Base-by-base conservation (phyloP, 2,797 vertebrate genomes). In the Coendou prehensilis region DNA sequence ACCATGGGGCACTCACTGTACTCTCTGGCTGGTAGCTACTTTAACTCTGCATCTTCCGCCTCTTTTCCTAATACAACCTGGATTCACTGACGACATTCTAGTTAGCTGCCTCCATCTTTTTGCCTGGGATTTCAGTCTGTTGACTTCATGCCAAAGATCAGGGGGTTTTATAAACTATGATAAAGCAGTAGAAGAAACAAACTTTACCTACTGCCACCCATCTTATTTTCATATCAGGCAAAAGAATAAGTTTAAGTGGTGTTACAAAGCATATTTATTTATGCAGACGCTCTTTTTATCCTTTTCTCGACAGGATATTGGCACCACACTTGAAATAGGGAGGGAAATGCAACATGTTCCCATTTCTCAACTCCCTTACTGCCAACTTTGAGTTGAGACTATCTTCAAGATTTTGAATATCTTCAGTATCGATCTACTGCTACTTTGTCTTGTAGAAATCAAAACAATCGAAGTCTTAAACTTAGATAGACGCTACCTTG, bases 181-280 rank as follows among this genome's bases (percentile, higher is more conserved):
- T 80, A 69, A 95, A 78, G 71, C 47, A 6, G 30, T 41, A 47
- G 87, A 89, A 94, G 84, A 78, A 91, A 80, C n/a, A 83, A 95
- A 76, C 91, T 80, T 93, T 76, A 45, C 94, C 61, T 93, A 59
- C 89, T 78, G 10, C 76, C 85, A 67, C 87, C 89, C 79, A 9
- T 73, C 41, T 9, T 93, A 92, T 96, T 96, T 95, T 94, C 94
- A 92, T 87, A 94, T 92, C 85, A 57, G 84, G 91, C 96, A 92
- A 85, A 75, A 96, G 93, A 97, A 78, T 92, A 89, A 80, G 84
- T 94, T 81, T 54, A 81, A 96, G 90, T 95, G 95, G 87, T 94
- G 89, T 97, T 96, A 96, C 89, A 92, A 97, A 96, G 94, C 95
- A 91, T 96, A 97, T 95, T 98, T 95, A 95, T 97, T 97, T 97